Base-by-base conservation (phyloP, 1,140 invertebrate species). In the Cotesia chilonis region DNA sequence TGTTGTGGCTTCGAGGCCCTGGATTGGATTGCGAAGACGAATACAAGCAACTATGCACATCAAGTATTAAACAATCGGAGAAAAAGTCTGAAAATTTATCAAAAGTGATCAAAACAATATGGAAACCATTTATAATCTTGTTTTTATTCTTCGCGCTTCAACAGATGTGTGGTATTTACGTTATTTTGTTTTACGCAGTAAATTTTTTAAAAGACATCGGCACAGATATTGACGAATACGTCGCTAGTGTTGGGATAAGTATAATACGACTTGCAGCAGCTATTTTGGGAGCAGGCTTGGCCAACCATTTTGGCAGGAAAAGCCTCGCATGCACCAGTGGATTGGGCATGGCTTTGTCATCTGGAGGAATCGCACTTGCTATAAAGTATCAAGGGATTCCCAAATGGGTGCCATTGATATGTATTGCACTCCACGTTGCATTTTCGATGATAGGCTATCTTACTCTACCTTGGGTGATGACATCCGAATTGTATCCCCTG, bases 181-280 rank as follows among this genome's bases (percentile, higher is more conserved):
- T 92, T 1, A 90, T 95, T 4, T 86, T 95, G 47, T 95, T 93
- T 80, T 95, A 94, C 76, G 91, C 91, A 0, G 91, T 94, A 0
- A 89, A 88, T 68, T 89, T 94, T 76, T 91, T 93, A 77, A 87
- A 91, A 72, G 89, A 92, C 5, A 90, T 92, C 12, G 90, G 91
- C 3, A 87, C 91, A 6, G 88, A 88, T 68, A 84, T 94, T 1
- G 90, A 94, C 74, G 91, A 91, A 54, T 91, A 91, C 75, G 84
- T 91, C 0, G 90, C 91, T 0, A 92, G 93, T 1, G 93, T 96
- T 51, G 90, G 93, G 7, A 90, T 96, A 1, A 94, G 93, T 0
- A 86, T 88, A 2, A 52, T 72, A 5, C 54, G 71, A 0, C 47
- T 72, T 3, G 10, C 41, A 0, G 65, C 71, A 4, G 52, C 71